phyloP scores from a whole-genome alignment of 2,888 invertebrate genomes.

The Drosophila setosimentum region DNA sequence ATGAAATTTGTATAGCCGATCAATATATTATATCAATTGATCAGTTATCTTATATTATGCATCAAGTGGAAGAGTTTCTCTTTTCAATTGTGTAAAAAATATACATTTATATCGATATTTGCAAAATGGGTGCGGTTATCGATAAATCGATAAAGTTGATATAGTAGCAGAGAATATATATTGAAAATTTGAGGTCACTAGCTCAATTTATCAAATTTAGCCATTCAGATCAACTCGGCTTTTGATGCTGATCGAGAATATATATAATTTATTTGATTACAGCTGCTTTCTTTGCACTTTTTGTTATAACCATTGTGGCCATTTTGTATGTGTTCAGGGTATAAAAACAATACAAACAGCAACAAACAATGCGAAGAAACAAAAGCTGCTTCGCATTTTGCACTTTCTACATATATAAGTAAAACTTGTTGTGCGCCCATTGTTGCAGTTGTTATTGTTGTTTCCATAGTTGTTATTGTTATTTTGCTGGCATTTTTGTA shows the following conservation, averaged over 20 bases:
- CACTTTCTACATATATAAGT: conserved; percentile 20
- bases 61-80: too few species aligned
- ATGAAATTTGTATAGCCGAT: not conserved
- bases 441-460: conserved; percentile 16
- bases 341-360: conserved; percentile 4
- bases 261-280: not conserved
- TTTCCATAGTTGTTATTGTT: conserved; percentile 9
- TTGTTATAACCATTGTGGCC: not conserved
- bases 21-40: not conserved
- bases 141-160: not conserved
- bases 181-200: not conserved
- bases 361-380: conserved; percentile 44
- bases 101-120: not conserved
- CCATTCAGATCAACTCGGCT: not conserved
- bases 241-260: not conserved
- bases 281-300: not conserved
- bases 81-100: not conserved
- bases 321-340: not conserved
- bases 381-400: conserved; percentile 37
- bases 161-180: not conserved
- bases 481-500: conserved; percentile 14
- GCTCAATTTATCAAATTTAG: not conserved
- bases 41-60: not conserved
- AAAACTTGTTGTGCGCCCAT: conserved; percentile 37
- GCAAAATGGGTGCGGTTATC: not conserved